Percentiles rank a stretch among this genome's conserved stretches.
These are phyloP conservation scores for Agelaius phoeniceus DNA, from an alignment of 2,113 vertebrate genomes.

Conservation along the genomic window DNA sequence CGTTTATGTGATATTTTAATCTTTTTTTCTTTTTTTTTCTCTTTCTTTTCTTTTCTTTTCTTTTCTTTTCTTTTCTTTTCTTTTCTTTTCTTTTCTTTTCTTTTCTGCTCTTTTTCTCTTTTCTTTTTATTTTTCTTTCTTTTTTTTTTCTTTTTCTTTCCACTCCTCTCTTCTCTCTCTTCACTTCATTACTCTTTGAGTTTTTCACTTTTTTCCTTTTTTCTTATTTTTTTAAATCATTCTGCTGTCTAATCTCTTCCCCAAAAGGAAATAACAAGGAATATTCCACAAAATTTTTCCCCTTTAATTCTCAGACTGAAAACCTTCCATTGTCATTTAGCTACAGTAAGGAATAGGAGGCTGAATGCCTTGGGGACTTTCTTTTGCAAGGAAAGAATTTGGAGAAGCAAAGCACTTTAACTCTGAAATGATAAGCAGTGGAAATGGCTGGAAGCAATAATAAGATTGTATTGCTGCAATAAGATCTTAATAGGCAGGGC, in stretches of 20 bases:
- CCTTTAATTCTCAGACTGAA: neutral
- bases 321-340: neutral
- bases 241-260: neutral
- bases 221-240: neutral
- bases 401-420: neutral
- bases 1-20: neutral
- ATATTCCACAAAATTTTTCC: neutral
- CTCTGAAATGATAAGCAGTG: neutral
- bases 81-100: accelerated
- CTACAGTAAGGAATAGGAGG: neutral
- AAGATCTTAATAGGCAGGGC: neutral
- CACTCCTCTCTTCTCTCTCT: too few relatives aligned
- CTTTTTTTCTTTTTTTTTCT: accelerated
- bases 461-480: neutral
- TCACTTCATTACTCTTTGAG: neutral
- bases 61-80: accelerated
- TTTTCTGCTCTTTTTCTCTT: accelerated
- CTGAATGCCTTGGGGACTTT: neutral
- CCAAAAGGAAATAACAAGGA: neutral
- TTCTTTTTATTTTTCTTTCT: too few relatives aligned
- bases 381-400: neutral
- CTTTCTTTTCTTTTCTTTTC: accelerated
- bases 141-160: accelerated
- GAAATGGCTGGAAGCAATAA: neutral
- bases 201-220: accelerated